Conservation (phyloP, 2,888 invertebrate genomes). For the Saturnia japonica region DNA sequence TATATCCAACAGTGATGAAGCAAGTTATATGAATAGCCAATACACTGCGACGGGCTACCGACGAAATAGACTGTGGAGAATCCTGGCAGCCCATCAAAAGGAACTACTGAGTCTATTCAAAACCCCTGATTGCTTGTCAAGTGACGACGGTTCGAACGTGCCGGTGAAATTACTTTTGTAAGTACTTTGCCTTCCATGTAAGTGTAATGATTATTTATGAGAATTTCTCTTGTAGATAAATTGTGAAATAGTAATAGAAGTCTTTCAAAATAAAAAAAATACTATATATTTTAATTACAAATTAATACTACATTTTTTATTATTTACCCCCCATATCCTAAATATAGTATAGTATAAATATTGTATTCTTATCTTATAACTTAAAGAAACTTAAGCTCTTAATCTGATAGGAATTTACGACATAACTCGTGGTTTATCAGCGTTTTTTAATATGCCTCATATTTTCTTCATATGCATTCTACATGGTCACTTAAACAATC, state of each 20-base stretch:
- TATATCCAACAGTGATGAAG: constrained; percentile 73
- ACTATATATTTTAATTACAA: too few species aligned
- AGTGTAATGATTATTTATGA: constrained; percentile 47
- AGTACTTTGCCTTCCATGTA: constrained; percentile 48
- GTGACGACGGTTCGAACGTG: constrained; percentile 38
- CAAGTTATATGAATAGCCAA: constrained; percentile 58
- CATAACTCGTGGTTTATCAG: neutral
- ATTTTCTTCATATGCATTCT: neutral
- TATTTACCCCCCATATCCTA: neutral
- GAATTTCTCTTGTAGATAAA: constrained; percentile 36
- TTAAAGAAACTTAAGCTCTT: neutral
- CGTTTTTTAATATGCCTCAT: neutral
- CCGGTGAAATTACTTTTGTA: constrained; percentile 35
- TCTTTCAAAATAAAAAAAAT: too few species aligned
- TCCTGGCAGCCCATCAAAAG: constrained; percentile 67
- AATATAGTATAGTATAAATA: neutral
- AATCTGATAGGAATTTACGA: neutral
- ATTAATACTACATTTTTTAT: too few species aligned
- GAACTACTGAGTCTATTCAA: constrained; percentile 62
- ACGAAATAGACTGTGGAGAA: constrained; percentile 69
- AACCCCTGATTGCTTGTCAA: constrained; percentile 65
- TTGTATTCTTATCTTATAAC: neutral
- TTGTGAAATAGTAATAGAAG: neutral
- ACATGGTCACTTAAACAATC: neutral
- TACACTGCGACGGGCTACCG: constrained; percentile 58